These are phyloP conservation scores for Poeciliopsis occidentalis DNA, from an alignment of 2,113 vertebrate genomes.

Conservation along the genomic window DNA sequence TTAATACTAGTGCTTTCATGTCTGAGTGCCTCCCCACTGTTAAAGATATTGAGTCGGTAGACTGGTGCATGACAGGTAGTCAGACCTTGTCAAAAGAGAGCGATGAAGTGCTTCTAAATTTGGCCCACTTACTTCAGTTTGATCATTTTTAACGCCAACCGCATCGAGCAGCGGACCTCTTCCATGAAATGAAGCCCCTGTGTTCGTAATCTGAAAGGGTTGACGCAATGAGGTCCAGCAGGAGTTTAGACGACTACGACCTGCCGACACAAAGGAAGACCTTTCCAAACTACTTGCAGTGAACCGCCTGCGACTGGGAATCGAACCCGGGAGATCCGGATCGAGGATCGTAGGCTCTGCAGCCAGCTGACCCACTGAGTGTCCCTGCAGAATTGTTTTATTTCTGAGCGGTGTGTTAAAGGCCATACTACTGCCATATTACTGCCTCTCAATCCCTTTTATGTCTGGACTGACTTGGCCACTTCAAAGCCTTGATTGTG, in stretches of 20 bases:
- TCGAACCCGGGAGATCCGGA: no score
- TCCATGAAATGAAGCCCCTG: neutral
- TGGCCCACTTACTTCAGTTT: constrained; percentile 26
- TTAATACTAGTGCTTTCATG: constrained; percentile 78
- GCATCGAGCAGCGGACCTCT: constrained; percentile 16
- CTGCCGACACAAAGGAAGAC: neutral
- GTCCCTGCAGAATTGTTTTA: neutral
- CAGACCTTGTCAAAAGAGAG: constrained; percentile 45
- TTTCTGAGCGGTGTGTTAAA: neutral
- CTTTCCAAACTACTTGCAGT: no score
- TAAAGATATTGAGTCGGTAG: constrained; percentile 66
- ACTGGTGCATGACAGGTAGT: constrained; percentile 55
- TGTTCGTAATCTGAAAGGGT: neutral
- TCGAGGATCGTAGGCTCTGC: neutral
- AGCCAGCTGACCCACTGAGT: neutral
- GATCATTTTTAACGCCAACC: constrained; percentile 10
- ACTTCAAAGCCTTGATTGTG: no score
- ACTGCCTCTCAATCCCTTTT: no score
- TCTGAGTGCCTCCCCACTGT: constrained; percentile 74
- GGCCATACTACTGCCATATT: no score
- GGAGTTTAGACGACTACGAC: constrained; percentile 1
- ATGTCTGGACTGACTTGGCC: neutral
- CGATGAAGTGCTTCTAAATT: constrained; percentile 42
- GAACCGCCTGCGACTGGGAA: no score
- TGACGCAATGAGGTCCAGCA: neutral